These are phyloP conservation scores for Napeogenes inachia DNA, from an alignment of 2,888 invertebrate genomes.

Conservation along the genomic window DNA sequence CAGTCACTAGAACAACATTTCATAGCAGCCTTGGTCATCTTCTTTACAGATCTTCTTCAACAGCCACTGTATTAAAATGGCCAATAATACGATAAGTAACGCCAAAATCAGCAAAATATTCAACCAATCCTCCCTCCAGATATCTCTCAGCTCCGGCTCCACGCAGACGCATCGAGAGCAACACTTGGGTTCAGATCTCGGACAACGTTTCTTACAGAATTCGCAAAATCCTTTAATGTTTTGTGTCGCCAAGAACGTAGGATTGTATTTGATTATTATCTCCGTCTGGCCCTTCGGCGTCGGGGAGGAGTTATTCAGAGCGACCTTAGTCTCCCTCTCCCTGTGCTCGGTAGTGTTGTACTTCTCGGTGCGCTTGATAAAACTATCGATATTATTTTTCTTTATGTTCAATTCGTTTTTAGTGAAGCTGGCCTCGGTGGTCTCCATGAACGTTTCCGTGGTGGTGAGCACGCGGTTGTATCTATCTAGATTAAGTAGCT, in stretches of 20 bases:
- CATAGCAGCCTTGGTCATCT: slow-evolving; percentile 48
- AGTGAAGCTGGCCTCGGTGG: slow-evolving; percentile 61
- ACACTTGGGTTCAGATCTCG: slow-evolving; percentile 57
- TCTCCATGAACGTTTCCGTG: slow-evolving; percentile 62
- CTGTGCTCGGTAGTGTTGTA: slow-evolving; percentile 60
- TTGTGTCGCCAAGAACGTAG: slow-evolving; percentile 57
- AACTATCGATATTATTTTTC: slow-evolving; percentile 61
- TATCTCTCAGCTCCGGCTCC: slow-evolving; percentile 51
- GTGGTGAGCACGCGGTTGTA: slow-evolving; percentile 67
- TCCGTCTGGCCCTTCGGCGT: slow-evolving; percentile 55
- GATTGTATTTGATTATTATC: slow-evolving; percentile 69
- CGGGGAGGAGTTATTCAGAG: slow-evolving; percentile 42
- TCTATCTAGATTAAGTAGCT: slow-evolving; percentile 60
- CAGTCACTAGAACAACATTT: slow-evolving; percentile 36
- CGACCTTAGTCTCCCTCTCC: slow-evolving; percentile 53
- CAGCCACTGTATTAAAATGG: slow-evolving; percentile 56
- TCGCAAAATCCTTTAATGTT: slow-evolving; percentile 52
- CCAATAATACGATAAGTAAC: slow-evolving; percentile 54
- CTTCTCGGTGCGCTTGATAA: slow-evolving; percentile 68
- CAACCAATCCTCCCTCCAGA: slow-evolving; percentile 68
- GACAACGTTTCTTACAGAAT: slow-evolving; percentile 57
- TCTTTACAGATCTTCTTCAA: slow-evolving; percentile 46
- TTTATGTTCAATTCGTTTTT: slow-evolving; percentile 53
- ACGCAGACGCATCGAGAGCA: slow-evolving; percentile 59
- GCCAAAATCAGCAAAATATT: slow-evolving; percentile 60